Evolutionary conservation across 2,888 invertebrate genomes (phyloP).

Genomic region (Apodemia mormo): DNA sequence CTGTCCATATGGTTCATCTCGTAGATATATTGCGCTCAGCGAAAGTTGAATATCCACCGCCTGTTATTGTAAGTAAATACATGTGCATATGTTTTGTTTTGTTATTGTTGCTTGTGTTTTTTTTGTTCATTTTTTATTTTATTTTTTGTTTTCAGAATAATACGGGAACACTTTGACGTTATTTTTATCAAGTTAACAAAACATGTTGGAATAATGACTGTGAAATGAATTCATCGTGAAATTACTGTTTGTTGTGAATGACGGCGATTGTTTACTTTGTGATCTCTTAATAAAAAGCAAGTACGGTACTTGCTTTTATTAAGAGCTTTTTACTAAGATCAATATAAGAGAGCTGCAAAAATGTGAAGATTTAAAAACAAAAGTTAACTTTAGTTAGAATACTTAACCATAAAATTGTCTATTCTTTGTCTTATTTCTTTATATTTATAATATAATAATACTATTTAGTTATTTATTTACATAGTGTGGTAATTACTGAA

Average conservation of each 20-base stretch:
- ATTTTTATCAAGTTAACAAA: constrained; percentile 23
- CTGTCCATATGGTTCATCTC: constrained; percentile 91
- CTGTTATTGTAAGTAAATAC: constrained; percentile 87
- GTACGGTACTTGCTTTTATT: too few species aligned
- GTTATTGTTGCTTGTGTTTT: constrained; percentile 29
- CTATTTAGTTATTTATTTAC: too few species aligned
- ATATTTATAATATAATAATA: too few species aligned
- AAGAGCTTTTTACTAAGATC: too few species aligned
- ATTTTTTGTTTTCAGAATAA: constrained; percentile 36
- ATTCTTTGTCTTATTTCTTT: too few species aligned
- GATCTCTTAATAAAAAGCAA: constrained; percentile 20
- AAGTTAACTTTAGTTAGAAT: too few species aligned
- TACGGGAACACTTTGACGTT: constrained; percentile 24
- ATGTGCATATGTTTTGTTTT: constrained; percentile 33
- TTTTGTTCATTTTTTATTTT: constrained; percentile 38
- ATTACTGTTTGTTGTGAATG: constrained; percentile 36
- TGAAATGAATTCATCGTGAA: constrained; percentile 25
- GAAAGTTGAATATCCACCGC: constrained; percentile 88
- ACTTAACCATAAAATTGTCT: too few species aligned
- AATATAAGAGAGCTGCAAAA: background rate
- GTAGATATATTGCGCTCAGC: constrained; percentile 90
- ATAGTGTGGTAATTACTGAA: too few species aligned
- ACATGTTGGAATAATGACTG: constrained; percentile 23
- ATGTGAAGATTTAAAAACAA: background rate
- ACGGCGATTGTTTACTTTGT: constrained; percentile 36